These are phyloP conservation scores for Xylocopa sonorina DNA, from an alignment of 1,140 invertebrate genomes.

Conservation along the genomic window DNA sequence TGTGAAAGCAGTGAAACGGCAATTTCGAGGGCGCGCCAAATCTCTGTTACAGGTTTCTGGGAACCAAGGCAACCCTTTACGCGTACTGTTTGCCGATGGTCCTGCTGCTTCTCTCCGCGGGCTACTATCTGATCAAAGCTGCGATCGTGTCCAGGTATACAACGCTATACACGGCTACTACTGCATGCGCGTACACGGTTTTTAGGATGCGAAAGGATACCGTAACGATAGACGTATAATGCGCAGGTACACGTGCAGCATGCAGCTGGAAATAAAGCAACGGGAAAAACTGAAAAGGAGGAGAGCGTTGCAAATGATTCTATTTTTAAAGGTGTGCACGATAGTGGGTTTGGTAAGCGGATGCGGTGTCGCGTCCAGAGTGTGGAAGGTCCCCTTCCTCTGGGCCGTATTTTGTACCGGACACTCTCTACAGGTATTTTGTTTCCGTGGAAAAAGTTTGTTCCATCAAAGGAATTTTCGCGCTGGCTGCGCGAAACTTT, in stretches of 20 bases:
- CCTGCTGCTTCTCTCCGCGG: conserved; percentile 75
- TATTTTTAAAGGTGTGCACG: conserved; percentile 84
- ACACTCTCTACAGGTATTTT: conserved; percentile 76
- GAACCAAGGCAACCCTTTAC: conserved; percentile 79
- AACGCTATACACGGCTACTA: too few relatives aligned
- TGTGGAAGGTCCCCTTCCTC: conserved; percentile 75
- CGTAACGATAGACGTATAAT: too few relatives aligned
- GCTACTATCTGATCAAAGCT: conserved; percentile 79
- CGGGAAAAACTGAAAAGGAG: conserved; percentile 84
- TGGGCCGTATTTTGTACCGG: conserved; percentile 79
- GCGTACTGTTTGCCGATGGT: conserved; percentile 79
- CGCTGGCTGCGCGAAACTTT: too few relatives aligned
- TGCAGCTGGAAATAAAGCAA: conserved; percentile 84
- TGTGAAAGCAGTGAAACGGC: too few relatives aligned
- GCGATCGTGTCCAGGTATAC: conserved; percentile 81
- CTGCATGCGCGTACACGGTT: too few relatives aligned
- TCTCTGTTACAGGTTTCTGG: conserved; percentile 78
- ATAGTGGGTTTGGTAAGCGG: conserved; percentile 78
- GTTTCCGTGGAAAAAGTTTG: not conserved
- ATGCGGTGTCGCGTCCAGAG: conserved; percentile 76
- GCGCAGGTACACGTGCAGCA: conserved; percentile 78
- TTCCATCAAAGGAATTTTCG: too few relatives aligned
- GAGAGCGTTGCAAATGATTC: conserved; percentile 83
- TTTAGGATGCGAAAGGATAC: too few relatives aligned
- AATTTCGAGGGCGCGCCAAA: too few relatives aligned